These are phyloP conservation scores for Orthonyx spaldingii DNA, from an alignment of 2,113 vertebrate species.

Conservation along the genomic window DNA sequence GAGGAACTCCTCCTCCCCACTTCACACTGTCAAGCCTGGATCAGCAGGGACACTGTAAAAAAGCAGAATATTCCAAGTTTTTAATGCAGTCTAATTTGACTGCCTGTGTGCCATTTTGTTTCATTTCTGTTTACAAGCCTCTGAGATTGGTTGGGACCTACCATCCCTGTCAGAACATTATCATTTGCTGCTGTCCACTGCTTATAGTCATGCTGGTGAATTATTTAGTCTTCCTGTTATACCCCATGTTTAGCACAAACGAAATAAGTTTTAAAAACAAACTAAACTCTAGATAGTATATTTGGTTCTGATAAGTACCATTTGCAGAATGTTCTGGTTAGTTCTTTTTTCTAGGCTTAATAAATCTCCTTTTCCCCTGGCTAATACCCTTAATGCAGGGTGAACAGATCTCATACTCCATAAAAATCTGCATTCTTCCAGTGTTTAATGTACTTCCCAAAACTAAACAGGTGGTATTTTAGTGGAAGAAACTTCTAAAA, in stretches of 20 bases:
- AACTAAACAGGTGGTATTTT: neutral
- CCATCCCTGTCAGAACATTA: neutral
- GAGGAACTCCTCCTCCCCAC: slow-evolving; percentile 16
- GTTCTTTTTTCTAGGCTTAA: neutral
- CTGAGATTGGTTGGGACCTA: neutral
- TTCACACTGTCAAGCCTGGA: slow-evolving; percentile 29
- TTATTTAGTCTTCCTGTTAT: neutral
- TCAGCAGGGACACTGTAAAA: slow-evolving; percentile 24
- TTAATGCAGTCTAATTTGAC: neutral
- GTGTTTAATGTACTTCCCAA: neutral
- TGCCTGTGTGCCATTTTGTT: neutral
- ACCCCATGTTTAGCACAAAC: neutral
- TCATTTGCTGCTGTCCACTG: neutral
- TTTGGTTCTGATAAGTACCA: neutral
- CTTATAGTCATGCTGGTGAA: neutral
- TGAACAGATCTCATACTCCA: neutral
- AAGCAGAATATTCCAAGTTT: neutral
- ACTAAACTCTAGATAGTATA: neutral
- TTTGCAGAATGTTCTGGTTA: neutral
- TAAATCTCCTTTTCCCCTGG: neutral
- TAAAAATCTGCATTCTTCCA: neutral
- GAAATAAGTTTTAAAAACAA: neutral
- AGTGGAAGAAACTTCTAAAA: neutral
- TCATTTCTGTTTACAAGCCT: neutral
- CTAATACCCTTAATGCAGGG: neutral